Conservation (phyloP, 2,888 invertebrate species). For the Pseudeuparius sepicola region DNA sequence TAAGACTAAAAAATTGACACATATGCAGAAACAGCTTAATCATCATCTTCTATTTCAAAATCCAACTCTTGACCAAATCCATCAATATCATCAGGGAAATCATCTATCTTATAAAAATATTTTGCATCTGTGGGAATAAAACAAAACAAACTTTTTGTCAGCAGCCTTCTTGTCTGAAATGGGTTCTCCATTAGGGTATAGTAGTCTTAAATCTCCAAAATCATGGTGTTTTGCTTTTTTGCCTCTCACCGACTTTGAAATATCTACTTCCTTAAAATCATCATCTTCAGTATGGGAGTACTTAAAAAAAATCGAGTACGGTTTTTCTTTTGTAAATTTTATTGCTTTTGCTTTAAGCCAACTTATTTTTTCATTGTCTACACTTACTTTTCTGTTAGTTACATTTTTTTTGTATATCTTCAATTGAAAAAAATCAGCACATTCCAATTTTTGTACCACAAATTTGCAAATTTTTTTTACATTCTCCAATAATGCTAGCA, state of each 20-base stretch:
- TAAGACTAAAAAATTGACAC: too few relatives aligned
- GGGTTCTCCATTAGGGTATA: slow-evolving; percentile 8
- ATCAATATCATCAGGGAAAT: too few relatives aligned
- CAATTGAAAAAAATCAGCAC: slow-evolving; percentile 8
- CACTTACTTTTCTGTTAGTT: slow-evolving; percentile 12
- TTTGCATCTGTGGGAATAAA: slow-evolving; percentile 14
- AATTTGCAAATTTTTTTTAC: too few relatives aligned
- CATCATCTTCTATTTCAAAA: too few relatives aligned
- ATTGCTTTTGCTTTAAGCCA: slow-evolving; percentile 12
- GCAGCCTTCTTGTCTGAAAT: slow-evolving; percentile 8
- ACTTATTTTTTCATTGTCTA: slow-evolving; percentile 11
- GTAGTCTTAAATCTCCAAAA: too few relatives aligned
- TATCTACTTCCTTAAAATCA: too few relatives aligned
- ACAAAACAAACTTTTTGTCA: slow-evolving; percentile 8
- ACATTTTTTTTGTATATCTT: slow-evolving; percentile 8
- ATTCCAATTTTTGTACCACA: slow-evolving; percentile 10
- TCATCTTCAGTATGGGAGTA: neutral
- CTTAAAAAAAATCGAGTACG: slow-evolving; percentile 10
- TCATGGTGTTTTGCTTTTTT: too few relatives aligned
- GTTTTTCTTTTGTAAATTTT: slow-evolving; percentile 6
- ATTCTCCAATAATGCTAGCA: slow-evolving; percentile 14
- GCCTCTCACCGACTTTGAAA: too few relatives aligned
- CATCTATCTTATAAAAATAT: slow-evolving; percentile 11
- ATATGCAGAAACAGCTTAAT: too few relatives aligned
- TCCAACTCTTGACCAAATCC: too few relatives aligned